These are phyloP conservation scores for Spisula solida DNA, from an alignment of 2,888 invertebrate genomes.

Conservation along the genomic window DNA sequence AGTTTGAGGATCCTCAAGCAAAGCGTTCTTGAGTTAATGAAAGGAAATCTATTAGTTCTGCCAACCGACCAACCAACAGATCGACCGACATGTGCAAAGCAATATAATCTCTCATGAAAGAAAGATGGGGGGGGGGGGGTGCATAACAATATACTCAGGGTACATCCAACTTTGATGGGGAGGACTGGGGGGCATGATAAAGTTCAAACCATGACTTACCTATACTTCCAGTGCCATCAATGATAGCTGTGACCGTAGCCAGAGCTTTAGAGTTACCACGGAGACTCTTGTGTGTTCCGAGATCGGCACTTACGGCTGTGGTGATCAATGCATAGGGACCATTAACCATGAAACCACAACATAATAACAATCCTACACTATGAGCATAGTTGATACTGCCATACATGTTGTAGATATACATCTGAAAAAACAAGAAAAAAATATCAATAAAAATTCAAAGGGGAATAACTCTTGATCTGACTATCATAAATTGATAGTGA, in stretches of 20 bases:
- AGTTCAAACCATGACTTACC: constrained; percentile 87
- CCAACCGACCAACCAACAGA: no score
- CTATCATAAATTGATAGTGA: no score
- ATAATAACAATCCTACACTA: constrained; percentile 89
- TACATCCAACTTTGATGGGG: no score
- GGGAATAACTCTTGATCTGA: background rate
- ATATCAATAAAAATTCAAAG: background rate
- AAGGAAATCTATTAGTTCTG: no score
- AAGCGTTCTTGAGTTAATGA: no score
- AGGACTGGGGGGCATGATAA: no score
- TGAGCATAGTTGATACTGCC: constrained; percentile 89
- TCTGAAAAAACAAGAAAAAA: constrained; percentile 88
- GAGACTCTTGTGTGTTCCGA: constrained; percentile 95
- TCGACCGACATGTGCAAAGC: no score
- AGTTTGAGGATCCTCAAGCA: no score
- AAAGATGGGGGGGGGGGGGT: no score
- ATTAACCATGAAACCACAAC: constrained; percentile 95
- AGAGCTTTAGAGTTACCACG: constrained; percentile 95
- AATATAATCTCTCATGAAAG: no score
- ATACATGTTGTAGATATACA: constrained; percentile 93
- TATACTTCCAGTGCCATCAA: constrained; percentile 97
- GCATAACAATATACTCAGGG: no score
- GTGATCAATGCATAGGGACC: constrained; percentile 99
- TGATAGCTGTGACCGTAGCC: constrained; percentile 99
- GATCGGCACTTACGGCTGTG: constrained; percentile 97